Evolutionary conservation across 1,140 invertebrate genomes (phyloP), one percentile per base, ranked within the genome.

Genomic region (Diorhabda elongata): DNA sequence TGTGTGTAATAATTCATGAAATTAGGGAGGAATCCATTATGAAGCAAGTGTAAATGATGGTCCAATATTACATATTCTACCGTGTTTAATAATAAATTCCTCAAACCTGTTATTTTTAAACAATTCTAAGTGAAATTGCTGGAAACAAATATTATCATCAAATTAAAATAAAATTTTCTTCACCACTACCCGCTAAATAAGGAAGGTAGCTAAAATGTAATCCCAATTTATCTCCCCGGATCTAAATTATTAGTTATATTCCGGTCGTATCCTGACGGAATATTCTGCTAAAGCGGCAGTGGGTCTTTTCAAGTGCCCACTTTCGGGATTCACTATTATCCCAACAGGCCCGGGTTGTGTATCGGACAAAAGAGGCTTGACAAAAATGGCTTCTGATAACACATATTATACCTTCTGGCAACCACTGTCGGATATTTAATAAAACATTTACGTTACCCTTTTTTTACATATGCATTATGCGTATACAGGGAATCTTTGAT

Each of bases 191-290:
- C 61, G 59, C 26, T 47, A 11, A 6, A 47, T 45, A 60, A 44
- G 58, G 58, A 47, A 60, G 57, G 66, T 67, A 60, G 66, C 41
- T 45, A 67, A 67, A 60, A 45, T 67, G n/a, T 67, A 58, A 67
- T 60, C 66, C 58, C 59, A 42, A 61, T 60, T 59, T 45, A 59
- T 60, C 58, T 44, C 59, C 26, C 26, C 44, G 11, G 69, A 70
- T 66, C 66, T 70, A 64, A 70, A 66, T 70, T 70, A 64, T 70
- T 66, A 59, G 64, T 62, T 63, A 65, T 62, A 62, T 62, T 44
- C 61, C 61, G 61, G 61, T 44, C 44, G 44, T 62, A 62, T 62
- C n/a, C 61, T 62, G 61, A 62, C 26, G 61, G 61, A 62, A 62
- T 62, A 62, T 62, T 62, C 44, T 42, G 61, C 43, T 43, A 5